These are phyloP conservation scores for Aphelenchoides avenae DNA, from an alignment of 1,140 invertebrate species.

Conservation along the genomic window DNA sequence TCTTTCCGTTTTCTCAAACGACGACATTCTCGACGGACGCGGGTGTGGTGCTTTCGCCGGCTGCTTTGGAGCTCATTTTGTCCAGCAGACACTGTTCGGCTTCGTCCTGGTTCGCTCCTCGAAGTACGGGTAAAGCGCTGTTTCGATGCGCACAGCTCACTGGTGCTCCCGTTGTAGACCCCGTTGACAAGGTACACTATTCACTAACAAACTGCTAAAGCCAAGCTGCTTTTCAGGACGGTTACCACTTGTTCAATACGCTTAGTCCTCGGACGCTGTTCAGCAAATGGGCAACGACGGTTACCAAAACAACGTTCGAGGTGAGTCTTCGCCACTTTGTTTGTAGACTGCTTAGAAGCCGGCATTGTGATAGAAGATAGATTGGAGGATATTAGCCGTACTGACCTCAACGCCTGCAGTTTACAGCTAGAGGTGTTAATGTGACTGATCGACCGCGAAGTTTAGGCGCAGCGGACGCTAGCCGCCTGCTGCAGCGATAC, in stretches of 20 bases:
- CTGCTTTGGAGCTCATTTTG: constrained; percentile 12
- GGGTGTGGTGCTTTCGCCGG: constrained; percentile 8
- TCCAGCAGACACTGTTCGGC: constrained; percentile 4
- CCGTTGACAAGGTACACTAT: constrained; percentile 18
- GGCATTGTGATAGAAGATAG: too few species aligned
- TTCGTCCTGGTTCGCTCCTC: constrained; percentile 24
- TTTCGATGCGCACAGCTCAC: constrained; percentile 5
- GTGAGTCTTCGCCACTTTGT: constrained; percentile 5
- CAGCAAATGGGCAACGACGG: constrained; percentile 5
- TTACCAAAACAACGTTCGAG: constrained; percentile 11
- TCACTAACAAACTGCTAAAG: constrained; percentile 11
- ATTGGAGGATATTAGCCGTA: too few species aligned
- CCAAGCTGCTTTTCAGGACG: constrained; percentile 18
- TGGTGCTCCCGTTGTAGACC: constrained; percentile 20
- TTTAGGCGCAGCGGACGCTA: constrained; percentile 14
- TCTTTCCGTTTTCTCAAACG: constrained; percentile 26
- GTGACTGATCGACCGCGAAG: not conserved
- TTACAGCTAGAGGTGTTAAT: not conserved
- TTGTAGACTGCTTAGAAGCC: too few species aligned
- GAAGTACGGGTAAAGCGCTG: constrained; percentile 23
- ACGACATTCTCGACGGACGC: constrained; percentile 19
- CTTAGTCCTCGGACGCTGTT: constrained; percentile 21
- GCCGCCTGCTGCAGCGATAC: constrained; percentile 25
- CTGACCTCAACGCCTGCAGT: too few species aligned
- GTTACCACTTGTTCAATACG: constrained; percentile 12